A percentile compares a stretch with the other conserved stretches of the same genome.
Conservation (phyloP, 2,888 invertebrate genomes). For the Dryobotodes eremita region DNA sequence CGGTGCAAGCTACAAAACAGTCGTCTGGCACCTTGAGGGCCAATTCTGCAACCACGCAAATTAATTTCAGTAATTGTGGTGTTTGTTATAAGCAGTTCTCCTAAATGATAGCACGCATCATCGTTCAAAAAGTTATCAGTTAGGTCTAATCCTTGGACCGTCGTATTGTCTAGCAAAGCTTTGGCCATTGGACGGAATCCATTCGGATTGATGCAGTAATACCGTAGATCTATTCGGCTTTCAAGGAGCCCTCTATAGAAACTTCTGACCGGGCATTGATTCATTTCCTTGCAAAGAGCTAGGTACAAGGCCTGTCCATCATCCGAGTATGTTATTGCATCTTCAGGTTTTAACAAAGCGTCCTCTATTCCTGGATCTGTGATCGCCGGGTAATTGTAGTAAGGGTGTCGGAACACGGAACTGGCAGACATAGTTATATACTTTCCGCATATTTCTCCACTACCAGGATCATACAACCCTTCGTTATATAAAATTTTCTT, state of each 20-base stretch:
- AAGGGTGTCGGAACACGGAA: constrained; percentile 77
- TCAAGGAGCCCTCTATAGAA: constrained; percentile 77
- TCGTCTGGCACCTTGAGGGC: constrained; percentile 73
- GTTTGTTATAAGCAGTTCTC: constrained; percentile 79
- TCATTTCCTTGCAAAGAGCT: constrained; percentile 79
- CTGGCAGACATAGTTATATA: constrained; percentile 79
- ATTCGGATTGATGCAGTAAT: constrained; percentile 80
- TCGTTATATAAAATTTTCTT: constrained; percentile 72
- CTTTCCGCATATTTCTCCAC: constrained; percentile 80
- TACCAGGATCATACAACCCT: constrained; percentile 78
- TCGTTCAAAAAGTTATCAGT: constrained; percentile 80
- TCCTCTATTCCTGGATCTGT: constrained; percentile 81
- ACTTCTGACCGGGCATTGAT: constrained; percentile 74
- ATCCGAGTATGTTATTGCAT: constrained; percentile 70
- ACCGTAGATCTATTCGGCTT: constrained; percentile 77
- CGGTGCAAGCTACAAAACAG: constrained; percentile 70
- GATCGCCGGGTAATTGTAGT: constrained; percentile 82
- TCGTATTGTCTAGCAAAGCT: constrained; percentile 78
- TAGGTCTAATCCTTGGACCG: constrained; percentile 76
- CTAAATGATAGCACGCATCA: constrained; percentile 83
- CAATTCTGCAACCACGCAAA: constrained; percentile 82
- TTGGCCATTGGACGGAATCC: constrained; percentile 81
- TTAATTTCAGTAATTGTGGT: constrained; percentile 75
- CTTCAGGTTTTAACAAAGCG: constrained; percentile 75
- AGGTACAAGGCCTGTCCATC: constrained; percentile 84